Evolutionary conservation across 2,888 invertebrate genomes (phyloP), one percentile per base, ranked within the genome.

Genomic region (Arrhopalites spinosus): DNA sequence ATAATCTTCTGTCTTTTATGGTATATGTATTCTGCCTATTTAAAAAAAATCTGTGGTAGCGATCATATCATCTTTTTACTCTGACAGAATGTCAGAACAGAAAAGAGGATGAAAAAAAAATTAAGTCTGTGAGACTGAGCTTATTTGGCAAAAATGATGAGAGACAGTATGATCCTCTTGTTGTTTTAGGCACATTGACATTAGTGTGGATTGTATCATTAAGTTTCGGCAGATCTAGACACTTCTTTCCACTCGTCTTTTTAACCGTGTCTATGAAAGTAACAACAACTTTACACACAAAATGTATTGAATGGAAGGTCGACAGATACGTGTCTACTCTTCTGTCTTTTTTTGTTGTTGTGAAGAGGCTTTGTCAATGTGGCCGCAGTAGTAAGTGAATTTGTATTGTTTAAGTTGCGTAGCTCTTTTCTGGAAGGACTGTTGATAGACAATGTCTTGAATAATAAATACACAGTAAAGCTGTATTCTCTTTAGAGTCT

Each of bases 101-200:
- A n/a, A n/a, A n/a, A n/a, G n/a, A n/a, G n/a, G n/a, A n/a, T n/a
- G n/a, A n/a, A n/a, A n/a, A n/a, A n/a, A n/a, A n/a, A n/a, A n/a
- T n/a, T n/a, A n/a, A n/a, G n/a, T n/a, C n/a, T n/a, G n/a, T 36
- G 11, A 36, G 36, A 7, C 17, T 50, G 15, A 50, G 50, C 50
- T 50, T 50, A 50, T 50, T 50, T 50, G 50, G 50, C 50, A 50
- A 50, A 50, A 13, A 17, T 50, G n/a, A 50, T 50, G 50, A n/a
- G 45, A 7, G n/a, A 50, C 15, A 15, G 50, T 15, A 50, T 50
- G 50, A 50, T 50, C 50, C 50, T 50, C 17, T 36, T 50, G 50
- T 50, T 50, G 50, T 50, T 50, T 50, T 50, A 50, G 15, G 50
- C 15, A 50, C 50, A 17, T 50, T 17, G n/a, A n/a, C 8, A 17